These are phyloP conservation scores for Tanytarsus gracilentus DNA, from an alignment of 2,888 invertebrate species.

Conservation along the genomic window DNA sequence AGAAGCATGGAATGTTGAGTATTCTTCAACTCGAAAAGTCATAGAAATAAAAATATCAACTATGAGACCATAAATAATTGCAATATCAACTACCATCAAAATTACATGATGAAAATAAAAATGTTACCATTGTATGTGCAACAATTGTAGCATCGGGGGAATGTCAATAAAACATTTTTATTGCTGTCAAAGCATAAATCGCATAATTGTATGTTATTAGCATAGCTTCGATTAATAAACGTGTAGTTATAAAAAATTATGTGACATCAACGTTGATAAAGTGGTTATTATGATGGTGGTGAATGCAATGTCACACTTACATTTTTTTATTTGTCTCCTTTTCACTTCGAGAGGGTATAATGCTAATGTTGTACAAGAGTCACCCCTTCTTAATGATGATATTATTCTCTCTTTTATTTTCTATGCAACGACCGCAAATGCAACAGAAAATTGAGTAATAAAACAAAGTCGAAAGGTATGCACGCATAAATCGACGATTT, in stretches of 20 bases:
- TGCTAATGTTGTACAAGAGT: too few relatives aligned
- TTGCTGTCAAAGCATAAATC: constrained; percentile 28
- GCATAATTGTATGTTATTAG: constrained; percentile 27
- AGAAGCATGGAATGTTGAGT: background rate
- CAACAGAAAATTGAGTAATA: constrained; percentile 2
- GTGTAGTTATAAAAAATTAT: background rate
- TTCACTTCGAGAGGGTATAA: constrained; percentile 5
- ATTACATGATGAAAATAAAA: background rate
- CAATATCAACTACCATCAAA: constrained; percentile 1
- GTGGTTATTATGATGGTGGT: constrained; percentile 1
- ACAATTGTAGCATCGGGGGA: background rate
- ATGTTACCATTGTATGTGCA: background rate
- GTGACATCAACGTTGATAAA: constrained; percentile 22
- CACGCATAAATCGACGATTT: constrained; percentile 12
- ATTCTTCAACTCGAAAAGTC: background rate
- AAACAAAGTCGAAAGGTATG: background rate
- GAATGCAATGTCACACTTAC: constrained; percentile 1
- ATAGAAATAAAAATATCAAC: background rate
- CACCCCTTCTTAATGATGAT: too few relatives aligned
- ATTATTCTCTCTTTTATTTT: too few relatives aligned
- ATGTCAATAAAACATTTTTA: constrained; percentile 20
- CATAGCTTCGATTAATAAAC: constrained; percentile 12
- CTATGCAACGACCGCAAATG: background rate
- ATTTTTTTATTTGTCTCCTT: background rate
- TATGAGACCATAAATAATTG: constrained; percentile 19